Percentiles rank a stretch among this genome's conserved stretches.
phyloP scores from a whole-genome alignment of 2,113 vertebrate genomes.

The Dermatemys mawii region DNA sequence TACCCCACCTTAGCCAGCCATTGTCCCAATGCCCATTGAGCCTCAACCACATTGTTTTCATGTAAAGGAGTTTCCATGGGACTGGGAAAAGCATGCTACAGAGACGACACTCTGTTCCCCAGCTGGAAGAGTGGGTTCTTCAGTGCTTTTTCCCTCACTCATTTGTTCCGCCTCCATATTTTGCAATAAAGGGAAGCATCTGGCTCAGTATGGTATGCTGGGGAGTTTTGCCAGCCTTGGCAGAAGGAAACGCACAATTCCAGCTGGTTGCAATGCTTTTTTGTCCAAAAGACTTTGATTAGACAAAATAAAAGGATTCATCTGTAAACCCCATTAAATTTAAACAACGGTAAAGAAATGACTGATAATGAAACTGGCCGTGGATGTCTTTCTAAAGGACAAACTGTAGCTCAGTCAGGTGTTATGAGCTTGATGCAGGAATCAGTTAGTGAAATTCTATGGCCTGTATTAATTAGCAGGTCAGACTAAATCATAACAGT shows the following conservation, averaged over 20 bases:
- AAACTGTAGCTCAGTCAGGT: not conserved
- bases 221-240: conserved; percentile 54
- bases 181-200: conserved; percentile 47
- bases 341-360: not conserved
- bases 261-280: conserved; percentile 48
- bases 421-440: not conserved
- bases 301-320: conserved; percentile 42
- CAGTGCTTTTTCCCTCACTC: not conserved
- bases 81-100: not conserved
- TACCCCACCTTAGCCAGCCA: not conserved
- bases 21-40: not conserved
- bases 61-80: not conserved
- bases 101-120: not conserved
- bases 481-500: not conserved
- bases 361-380: not conserved
- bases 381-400: not conserved
- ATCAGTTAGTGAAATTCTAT: accelerated
- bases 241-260: conserved; percentile 52
- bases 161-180: conserved; percentile 50
- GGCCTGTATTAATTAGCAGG: not conserved
- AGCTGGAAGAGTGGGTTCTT: not conserved
- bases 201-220: conserved; percentile 11
- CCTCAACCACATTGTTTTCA: not conserved
- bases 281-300: conserved; percentile 41
- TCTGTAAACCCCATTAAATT: conserved; percentile 8